Percentiles rank a stretch among this genome's conserved stretches.
Evolutionary conservation across 2,113 vertebrate genomes (phyloP).

Genomic region (Elachura formosa): DNA sequence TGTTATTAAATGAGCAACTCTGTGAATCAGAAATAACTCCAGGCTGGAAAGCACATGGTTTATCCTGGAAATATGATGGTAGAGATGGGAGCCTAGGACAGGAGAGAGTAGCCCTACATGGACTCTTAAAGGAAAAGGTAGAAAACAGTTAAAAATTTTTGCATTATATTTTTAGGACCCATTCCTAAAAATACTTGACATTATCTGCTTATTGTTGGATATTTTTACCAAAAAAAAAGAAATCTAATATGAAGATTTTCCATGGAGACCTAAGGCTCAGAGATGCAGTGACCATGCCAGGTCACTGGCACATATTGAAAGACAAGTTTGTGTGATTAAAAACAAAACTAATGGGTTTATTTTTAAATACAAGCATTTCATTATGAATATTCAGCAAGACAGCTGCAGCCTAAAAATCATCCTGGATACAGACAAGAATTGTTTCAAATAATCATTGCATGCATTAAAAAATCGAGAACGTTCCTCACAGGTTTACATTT

Average conservation of each 20-base stretch:
- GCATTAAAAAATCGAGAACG: neutral
- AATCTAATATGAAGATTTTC: neutral
- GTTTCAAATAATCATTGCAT: neutral
- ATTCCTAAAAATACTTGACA: neutral
- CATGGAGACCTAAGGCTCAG: neutral
- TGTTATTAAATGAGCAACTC: neutral
- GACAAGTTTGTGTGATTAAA: neutral
- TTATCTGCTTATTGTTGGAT: neutral
- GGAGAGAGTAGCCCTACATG: neutral
- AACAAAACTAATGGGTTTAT: conserved; percentile 26
- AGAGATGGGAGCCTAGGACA: neutral
- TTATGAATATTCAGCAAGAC: conserved; percentile 25
- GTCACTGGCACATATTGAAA: neutral
- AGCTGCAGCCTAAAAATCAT: neutral
- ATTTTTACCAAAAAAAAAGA: neutral
- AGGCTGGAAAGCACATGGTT: neutral
- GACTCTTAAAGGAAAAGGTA: neutral
- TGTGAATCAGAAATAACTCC: neutral
- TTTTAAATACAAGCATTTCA: conserved; percentile 14
- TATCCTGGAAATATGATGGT: neutral
- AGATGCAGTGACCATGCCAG: neutral
- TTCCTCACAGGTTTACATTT: neutral
- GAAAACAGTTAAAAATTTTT: neutral
- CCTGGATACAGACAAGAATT: neutral
- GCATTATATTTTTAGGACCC: neutral